Evolutionary conservation across 2,113 vertebrate species (phyloP), one percentile per base, ranked within the genome.

Genomic region (Peromyscus californicus): DNA sequence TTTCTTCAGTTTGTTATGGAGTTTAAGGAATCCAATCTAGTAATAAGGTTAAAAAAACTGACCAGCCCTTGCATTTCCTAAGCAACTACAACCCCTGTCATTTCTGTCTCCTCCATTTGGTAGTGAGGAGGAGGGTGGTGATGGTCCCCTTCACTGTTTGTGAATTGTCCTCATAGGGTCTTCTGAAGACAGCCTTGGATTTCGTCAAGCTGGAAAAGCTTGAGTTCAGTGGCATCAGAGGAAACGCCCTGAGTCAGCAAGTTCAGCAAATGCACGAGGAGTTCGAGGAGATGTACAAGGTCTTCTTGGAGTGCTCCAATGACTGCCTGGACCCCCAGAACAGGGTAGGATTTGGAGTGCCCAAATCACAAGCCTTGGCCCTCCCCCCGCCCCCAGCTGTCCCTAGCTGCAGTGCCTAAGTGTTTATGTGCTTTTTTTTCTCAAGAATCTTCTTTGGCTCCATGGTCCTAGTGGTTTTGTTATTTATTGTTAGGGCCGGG

Each of bases 181-280:
- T 99, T 91, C 98, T 99, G 97, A 85, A 97, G 93, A 99, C 99
- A 1, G 98, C 98, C 15, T 95, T 99, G 97, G 99, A 99, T 92
- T 98, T 99, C 96, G 95, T 99, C 67, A 99, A 99, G 98, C 98
- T 99, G 95, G 99, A 99, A 95, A 99, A 99, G 97, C 57, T 99
- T 0, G 99, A 99, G 96, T 99, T 99, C 61, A 99, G 99, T 0
- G 99, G 99, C 0, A 67, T 99, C 75, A 98, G 96, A 96, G 99
- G 99, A 26, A 99, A 99, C 93, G 91, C 97, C 51, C 98, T 99
- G 63, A 99, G 99, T 94, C 99, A 99, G 97, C 99, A 99, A 93
- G 98, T 99, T 91, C 98, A 98, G 97, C 93, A 74, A 75, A 98
- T 99, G 93, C 93, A 99, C 7, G 98, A 99, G 65, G 99, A 99